Conservation (phyloP, 2,113 vertebrate species). For the Galeopterus variegatus region DNA sequence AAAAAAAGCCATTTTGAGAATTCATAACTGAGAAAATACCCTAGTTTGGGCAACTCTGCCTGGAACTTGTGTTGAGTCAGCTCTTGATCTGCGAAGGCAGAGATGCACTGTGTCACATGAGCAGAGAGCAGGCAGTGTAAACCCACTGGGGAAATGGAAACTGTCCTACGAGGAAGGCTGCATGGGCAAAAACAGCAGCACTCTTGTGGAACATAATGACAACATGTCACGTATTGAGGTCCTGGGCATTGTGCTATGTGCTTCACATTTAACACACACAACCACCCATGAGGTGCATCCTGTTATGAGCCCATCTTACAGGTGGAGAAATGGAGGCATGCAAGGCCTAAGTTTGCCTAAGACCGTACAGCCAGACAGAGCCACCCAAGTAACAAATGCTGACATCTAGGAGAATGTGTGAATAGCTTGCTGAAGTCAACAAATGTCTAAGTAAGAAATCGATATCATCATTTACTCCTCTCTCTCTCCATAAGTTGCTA, state of each 20-base stretch:
- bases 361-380: neutral
- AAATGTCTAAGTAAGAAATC: too few relatives aligned
- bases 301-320: neutral
- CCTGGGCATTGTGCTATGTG: neutral
- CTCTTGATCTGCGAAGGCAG: neutral
- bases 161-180: neutral
- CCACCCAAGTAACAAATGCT: neutral
- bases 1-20: neutral
- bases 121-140: neutral
- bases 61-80: neutral
- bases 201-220: neutral
- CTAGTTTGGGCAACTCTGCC: neutral
- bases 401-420: neutral
- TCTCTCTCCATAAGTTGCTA: neutral
- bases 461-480: rapidly evolving
- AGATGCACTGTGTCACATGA: neutral
- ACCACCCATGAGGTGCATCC: too few relatives aligned
- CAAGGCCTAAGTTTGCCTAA: neutral
- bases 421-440: neutral
- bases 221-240: too few relatives aligned
- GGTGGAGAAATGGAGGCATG: neutral
- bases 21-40: neutral
- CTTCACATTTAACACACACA: neutral
- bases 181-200: neutral
- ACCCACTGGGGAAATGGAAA: neutral